These are phyloP conservation scores for Eucera pruinosa DNA, from an alignment of 2,888 invertebrate genomes.

Conservation along the genomic window DNA sequence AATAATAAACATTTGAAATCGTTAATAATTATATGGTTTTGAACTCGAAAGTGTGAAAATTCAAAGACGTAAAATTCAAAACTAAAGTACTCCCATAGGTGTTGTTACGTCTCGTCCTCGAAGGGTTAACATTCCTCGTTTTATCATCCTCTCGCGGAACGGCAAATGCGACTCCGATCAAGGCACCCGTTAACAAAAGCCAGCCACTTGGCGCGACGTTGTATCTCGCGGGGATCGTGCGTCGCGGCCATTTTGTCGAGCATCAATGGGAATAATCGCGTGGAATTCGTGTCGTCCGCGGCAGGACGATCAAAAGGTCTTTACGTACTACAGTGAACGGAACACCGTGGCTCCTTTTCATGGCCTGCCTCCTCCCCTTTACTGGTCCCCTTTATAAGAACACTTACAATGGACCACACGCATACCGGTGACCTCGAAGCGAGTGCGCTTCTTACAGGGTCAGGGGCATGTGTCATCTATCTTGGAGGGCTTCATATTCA, in stretches of 20 bases:
- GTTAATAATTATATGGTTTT: too few relatives aligned
- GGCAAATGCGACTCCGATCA: not conserved
- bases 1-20: too few relatives aligned
- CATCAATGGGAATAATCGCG: slow-evolving; percentile 46
- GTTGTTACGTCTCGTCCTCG: too few relatives aligned
- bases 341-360: slow-evolving; percentile 63
- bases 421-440: slow-evolving; percentile 66
- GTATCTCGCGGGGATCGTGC: slow-evolving; percentile 24
- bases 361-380: slow-evolving; percentile 35
- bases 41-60: too few relatives aligned
- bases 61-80: too few relatives aligned
- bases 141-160: too few relatives aligned
- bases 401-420: slow-evolving; percentile 79
- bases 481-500: slow-evolving; percentile 79
- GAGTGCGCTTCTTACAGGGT: slow-evolving; percentile 69
- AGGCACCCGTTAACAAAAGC: not conserved
- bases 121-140: too few relatives aligned
- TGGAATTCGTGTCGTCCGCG: slow-evolving; percentile 65
- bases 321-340: slow-evolving; percentile 68
- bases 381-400: slow-evolving; percentile 58
- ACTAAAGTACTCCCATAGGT: too few relatives aligned
- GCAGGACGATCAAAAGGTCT: slow-evolving; percentile 66
- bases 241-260: slow-evolving; percentile 11
- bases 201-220: not conserved
- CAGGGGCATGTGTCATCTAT: slow-evolving; percentile 78